These are phyloP conservation scores for Stigmatopora nigra DNA, from an alignment of 2,113 vertebrate genomes.

Conservation along the genomic window DNA sequence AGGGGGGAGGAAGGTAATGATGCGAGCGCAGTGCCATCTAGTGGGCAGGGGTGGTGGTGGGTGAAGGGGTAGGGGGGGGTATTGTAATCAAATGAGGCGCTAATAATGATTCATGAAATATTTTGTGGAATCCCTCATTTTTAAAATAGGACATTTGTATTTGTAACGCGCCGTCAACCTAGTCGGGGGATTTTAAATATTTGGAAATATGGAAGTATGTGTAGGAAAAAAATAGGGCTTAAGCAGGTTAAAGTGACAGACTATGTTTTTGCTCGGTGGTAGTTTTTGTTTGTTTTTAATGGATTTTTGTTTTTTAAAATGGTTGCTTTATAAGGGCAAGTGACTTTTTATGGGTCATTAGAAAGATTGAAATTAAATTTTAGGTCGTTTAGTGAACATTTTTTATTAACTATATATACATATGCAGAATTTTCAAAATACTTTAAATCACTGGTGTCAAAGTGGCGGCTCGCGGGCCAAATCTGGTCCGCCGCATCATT, in stretches of 20 bases:
- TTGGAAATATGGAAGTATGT: not conserved
- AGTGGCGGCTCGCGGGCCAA: too few relatives aligned
- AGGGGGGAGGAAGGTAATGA: conserved; percentile 29
- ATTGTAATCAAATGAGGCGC: conserved; percentile 27
- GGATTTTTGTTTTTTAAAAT: too few relatives aligned
- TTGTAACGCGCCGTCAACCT: not conserved
- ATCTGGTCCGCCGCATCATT: too few relatives aligned
- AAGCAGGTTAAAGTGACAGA: not conserved
- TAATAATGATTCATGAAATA: conserved; percentile 47
- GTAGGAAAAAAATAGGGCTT: not conserved
- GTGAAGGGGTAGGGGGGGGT: conserved; percentile 9
- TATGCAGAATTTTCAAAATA: too few relatives aligned
- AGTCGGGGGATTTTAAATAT: not conserved
- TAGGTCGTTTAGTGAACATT: too few relatives aligned
- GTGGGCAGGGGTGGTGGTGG: conserved; percentile 30
- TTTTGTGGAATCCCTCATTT: conserved; percentile 24
- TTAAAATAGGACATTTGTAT: not conserved
- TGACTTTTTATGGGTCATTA: too few relatives aligned
- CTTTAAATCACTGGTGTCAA: too few relatives aligned
- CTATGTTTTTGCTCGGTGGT: too few relatives aligned
- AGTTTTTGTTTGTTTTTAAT: too few relatives aligned
- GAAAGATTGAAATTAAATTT: too few relatives aligned
- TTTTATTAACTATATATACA: too few relatives aligned
- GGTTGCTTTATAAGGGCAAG: too few relatives aligned
- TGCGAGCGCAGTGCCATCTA: conserved; percentile 65